Conservation (phyloP, 1,140 invertebrate genomes). For the Bilobella aurantiaca region DNA sequence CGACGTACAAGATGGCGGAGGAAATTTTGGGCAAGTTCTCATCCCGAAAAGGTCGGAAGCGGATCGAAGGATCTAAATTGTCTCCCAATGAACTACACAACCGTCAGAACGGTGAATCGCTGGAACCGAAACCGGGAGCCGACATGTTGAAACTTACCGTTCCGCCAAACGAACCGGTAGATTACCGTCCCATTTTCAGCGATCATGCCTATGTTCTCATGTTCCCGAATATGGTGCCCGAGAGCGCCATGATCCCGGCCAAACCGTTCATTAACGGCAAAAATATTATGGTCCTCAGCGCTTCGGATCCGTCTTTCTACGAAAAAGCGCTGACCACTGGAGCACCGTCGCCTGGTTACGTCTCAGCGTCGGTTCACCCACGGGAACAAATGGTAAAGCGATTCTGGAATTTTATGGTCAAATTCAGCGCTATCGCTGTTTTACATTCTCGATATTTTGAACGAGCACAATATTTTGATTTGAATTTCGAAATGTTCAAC, state of each 20-base stretch:
- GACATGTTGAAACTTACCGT: not conserved
- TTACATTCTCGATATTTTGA: too few relatives aligned
- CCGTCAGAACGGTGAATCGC: not conserved
- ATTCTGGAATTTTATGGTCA: too few relatives aligned
- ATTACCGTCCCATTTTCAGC: constrained; percentile 18
- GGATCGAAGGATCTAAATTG: not conserved
- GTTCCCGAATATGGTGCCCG: constrained; percentile 24
- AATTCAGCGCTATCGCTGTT: too few relatives aligned
- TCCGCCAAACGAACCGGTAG: not conserved
- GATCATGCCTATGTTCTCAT: constrained; percentile 33
- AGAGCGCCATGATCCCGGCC: constrained; percentile 12
- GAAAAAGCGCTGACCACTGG: not conserved
- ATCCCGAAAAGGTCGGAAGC: not conserved
- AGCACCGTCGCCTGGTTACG: not conserved
- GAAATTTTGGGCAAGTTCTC: too few relatives aligned
- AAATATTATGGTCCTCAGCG: constrained; percentile 23
- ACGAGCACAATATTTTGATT: too few relatives aligned
- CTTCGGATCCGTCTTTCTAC: constrained; percentile 4
- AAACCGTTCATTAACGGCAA: constrained; percentile 16
- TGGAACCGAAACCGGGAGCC: not conserved
- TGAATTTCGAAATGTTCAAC: too few relatives aligned
- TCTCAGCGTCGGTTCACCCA: constrained; percentile 28
- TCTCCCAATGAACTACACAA: not conserved
- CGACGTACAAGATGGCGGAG: too few relatives aligned
- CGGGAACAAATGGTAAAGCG: constrained; percentile 27